Base-by-base conservation (phyloP, 2,113 vertebrate genomes). In the Ammospiza caudacuta region DNA sequence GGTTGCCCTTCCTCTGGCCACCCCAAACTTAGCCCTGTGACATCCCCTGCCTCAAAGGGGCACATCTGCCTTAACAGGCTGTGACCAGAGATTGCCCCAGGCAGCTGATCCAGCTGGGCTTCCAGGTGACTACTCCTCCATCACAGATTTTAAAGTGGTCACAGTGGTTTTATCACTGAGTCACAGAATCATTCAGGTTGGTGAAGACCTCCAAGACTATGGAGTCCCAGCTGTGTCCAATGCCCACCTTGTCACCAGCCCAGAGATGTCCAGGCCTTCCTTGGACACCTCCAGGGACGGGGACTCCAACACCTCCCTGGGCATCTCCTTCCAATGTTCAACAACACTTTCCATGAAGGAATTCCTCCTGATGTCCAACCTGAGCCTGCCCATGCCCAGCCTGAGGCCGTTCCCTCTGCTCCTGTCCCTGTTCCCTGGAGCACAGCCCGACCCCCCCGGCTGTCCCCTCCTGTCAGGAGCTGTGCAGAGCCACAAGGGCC, bases 141-240 rank as follows among this genome's bases (percentile, higher is more conserved):
- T 5, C 39, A 27, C 16, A 47, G 47, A 16, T 16, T 6, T 55
- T n/a, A 29, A 62, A 69, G 46, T 28, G 16, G 12, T 47, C 12
- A 27, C 23, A 13, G 75, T 39, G 28, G 16, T 33, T 91, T 63
- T 20, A 20, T 8, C 33, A 37, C 5, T 10, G 21, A 54, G 29
- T 7, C 37, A n/a, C 27, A 9, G 37, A 44, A 67, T 39, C 12
- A 24, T 25, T 39, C 20, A 3, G 19, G 23, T 17, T 74, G 44
- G 27, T 44, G 63, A 41, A 25, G 24, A 29, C 5, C 11, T 46
- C 19, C 28, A 31, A 27, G 68, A 5, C 23, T 33, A 17, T 1
- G 1, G 9, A 74, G 44, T 20, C 37, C 68, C 5, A 8, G 4
- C 8, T 39, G 19, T 39, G 52, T 0, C 27, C 0, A 0, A 2